Percentiles rank a stretch among this genome's conserved stretches.
phyloP scores from a whole-genome alignment of 1,140 invertebrate genomes.

The Dolichoris vasculosae region DNA sequence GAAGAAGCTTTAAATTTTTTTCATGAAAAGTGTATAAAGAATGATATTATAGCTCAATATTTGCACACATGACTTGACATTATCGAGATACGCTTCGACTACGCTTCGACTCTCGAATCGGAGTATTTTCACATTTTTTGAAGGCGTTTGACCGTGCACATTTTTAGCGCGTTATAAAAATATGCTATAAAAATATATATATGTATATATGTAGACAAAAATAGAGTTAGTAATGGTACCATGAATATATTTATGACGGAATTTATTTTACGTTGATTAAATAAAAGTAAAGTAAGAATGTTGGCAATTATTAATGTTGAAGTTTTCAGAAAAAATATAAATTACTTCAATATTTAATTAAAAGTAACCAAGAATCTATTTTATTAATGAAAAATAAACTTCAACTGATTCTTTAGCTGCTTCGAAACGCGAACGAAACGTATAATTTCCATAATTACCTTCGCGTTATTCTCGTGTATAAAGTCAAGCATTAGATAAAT shows the following conservation, averaged over 20 bases:
- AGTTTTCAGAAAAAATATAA: neutral
- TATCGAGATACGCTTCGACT: neutral
- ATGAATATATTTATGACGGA: neutral
- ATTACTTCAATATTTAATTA: neutral
- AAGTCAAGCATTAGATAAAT: neutral
- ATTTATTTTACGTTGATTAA: neutral
- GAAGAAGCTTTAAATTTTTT: neutral
- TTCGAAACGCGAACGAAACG: neutral
- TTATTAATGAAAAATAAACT: neutral
- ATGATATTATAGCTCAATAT: neutral
- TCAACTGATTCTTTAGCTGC: neutral
- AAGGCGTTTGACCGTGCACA: neutral
- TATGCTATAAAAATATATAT: neutral
- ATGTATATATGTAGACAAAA: neutral
- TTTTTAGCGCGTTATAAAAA: neutral
- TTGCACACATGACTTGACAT: neutral
- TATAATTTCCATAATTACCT: neutral
- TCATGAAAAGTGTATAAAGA: neutral
- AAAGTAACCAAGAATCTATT: neutral
- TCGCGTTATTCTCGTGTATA: neutral
- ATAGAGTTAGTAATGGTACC: neutral
- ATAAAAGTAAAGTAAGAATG: neutral
- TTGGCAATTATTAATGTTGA: neutral
- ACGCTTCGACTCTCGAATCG: neutral
- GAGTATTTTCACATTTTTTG: neutral